A percentile compares a stretch with the other conserved stretches of the same genome.
phyloP scores from a whole-genome alignment of 2,797 vertebrate genomes.

The Neostethus bicornis region DNA sequence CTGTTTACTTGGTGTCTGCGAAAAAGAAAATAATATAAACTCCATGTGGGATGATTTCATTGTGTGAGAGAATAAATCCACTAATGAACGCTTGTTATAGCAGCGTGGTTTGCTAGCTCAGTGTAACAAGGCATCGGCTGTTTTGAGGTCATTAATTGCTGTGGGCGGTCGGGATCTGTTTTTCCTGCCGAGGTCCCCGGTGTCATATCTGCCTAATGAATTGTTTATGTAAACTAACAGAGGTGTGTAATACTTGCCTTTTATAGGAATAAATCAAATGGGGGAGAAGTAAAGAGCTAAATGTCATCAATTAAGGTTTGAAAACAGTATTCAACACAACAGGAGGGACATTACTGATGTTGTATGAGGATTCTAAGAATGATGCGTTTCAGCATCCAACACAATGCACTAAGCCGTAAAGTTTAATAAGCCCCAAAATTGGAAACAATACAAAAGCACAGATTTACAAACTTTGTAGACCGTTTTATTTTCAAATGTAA shows the following conservation, averaged over 20 bases:
- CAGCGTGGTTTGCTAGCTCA: slow-evolving; percentile 20
- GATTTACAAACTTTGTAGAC: too few species aligned
- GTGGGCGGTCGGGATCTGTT: slow-evolving; percentile 51
- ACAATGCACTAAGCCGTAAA: too few species aligned
- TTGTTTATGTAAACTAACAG: slow-evolving; percentile 61
- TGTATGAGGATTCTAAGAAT: slow-evolving; percentile 14
- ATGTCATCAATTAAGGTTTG: slow-evolving; percentile 59
- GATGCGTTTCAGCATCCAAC: too few species aligned
- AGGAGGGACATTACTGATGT: slow-evolving; percentile 28
- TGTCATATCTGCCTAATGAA: slow-evolving; percentile 64
- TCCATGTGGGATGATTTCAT: slow-evolving; percentile 4
- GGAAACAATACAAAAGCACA: too few species aligned
- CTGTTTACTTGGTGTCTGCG: background rate
- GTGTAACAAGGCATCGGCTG: slow-evolving; percentile 34
- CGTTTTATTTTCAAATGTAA: too few species aligned
- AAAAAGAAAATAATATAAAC: background rate
- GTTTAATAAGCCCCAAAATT: too few species aligned
- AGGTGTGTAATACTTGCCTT: slow-evolving; percentile 64
- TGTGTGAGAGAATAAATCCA: slow-evolving; percentile 9
- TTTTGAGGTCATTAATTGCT: slow-evolving; percentile 53
- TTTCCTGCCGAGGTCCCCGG: slow-evolving; percentile 50
- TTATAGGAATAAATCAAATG: slow-evolving; percentile 48
- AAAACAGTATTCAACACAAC: slow-evolving; percentile 15
- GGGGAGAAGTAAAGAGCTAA: slow-evolving; percentile 36
- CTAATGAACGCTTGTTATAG: slow-evolving; percentile 44